Percentiles rank a stretch among this genome's conserved stretches.
Evolutionary conservation across 2,888 invertebrate genomes (phyloP).

Genomic region (Limnephilus lunatus): DNA sequence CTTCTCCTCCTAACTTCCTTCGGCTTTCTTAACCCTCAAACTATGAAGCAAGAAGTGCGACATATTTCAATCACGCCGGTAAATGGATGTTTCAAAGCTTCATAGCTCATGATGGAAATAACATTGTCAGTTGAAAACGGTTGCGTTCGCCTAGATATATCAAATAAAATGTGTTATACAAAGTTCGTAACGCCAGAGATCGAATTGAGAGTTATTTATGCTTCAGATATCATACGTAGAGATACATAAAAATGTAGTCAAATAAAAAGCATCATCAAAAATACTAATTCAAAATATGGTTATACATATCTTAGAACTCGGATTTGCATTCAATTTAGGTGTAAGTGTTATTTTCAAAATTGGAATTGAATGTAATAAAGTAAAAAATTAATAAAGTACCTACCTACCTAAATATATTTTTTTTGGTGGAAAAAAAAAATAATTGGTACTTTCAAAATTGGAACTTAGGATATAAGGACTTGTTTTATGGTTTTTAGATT

Average conservation of each 20-base stretch:
- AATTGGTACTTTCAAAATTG: no score
- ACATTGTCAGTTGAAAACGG: background rate
- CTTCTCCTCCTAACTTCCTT: no score
- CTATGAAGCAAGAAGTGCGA: background rate
- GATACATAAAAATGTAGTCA: no score
- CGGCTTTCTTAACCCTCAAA: background rate
- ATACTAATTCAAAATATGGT: background rate
- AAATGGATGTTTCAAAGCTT: background rate
- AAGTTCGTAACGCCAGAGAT: no score
- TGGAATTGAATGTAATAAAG: no score
- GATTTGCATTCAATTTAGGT: no score
- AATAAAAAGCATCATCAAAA: background rate
- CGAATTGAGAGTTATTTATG: background rate
- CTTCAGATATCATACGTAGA: background rate
- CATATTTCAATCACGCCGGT: background rate
- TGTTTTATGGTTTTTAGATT: background rate
- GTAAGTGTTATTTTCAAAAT: no score
- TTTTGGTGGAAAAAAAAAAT: no score
- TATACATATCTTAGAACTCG: no score
- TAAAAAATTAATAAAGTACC: no score
- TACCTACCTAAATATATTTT: no score
- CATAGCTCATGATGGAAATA: background rate
- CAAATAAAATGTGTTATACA: background rate
- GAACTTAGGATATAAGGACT: no score
- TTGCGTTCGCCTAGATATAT: background rate